A percentile compares a stretch with the other conserved stretches of the same genome.
phyloP scores from a whole-genome alignment of 1,140 invertebrate species.

The Ips typographus region DNA sequence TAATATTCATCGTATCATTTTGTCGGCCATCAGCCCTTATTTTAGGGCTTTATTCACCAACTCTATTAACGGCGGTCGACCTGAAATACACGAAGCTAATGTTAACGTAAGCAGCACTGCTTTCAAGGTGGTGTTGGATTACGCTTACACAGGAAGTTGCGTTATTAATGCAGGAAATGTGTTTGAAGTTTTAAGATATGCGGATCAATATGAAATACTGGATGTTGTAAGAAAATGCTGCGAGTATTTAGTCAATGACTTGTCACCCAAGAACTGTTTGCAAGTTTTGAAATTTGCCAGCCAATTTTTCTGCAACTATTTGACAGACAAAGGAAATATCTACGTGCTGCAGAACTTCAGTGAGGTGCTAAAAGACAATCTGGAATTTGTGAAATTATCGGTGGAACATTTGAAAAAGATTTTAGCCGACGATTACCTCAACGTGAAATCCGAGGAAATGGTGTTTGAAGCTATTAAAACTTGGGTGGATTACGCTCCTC shows the following conservation, averaged over 20 bases:
- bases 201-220: slow-evolving; percentile 65
- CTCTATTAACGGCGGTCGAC: slow-evolving; percentile 57
- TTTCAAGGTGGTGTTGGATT: slow-evolving; percentile 63
- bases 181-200: slow-evolving; percentile 60
- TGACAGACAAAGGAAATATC: slow-evolving; percentile 56
- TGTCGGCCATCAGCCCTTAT: slow-evolving; percentile 67
- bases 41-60: slow-evolving; percentile 67
- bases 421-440: slow-evolving; percentile 63
- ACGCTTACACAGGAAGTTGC: slow-evolving; percentile 66
- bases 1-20: slow-evolving; percentile 64
- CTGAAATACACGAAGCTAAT: slow-evolving; percentile 56
- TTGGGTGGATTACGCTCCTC: slow-evolving; percentile 61
- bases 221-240: slow-evolving; percentile 67
- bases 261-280: slow-evolving; percentile 54
- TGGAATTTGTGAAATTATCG: slow-evolving; percentile 57
- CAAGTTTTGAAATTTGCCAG: slow-evolving; percentile 70
- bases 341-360: slow-evolving; percentile 59
- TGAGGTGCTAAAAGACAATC: slow-evolving; percentile 56
- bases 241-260: slow-evolving; percentile 56
- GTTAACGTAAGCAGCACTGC: slow-evolving; percentile 56
- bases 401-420: slow-evolving; percentile 60
- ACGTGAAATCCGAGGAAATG: slow-evolving; percentile 66
- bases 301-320: slow-evolving; percentile 65
- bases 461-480: slow-evolving; percentile 66
- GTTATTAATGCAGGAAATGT: slow-evolving; percentile 62